Base-by-base conservation (phyloP, 2,888 invertebrate species). In the Philhelius pedissequus region DNA sequence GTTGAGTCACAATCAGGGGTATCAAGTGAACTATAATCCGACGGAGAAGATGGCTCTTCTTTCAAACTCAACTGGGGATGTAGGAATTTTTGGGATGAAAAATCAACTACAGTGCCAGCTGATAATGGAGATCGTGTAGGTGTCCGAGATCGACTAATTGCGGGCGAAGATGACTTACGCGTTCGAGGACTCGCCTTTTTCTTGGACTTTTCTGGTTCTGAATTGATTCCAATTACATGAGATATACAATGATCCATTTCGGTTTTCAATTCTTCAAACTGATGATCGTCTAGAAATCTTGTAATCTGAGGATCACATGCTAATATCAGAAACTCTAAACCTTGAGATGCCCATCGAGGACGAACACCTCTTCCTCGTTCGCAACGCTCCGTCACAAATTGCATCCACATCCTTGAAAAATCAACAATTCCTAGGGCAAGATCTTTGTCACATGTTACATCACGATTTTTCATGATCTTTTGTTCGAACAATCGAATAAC, bases 321-420 rank as follows among this genome's bases (percentile, higher is more conserved):
- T 48, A 95, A 93, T 91, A 96, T 95, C 1, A 98, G 92, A 90
- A 97, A 98, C 89, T 98, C 97, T 68, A 98, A 90, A 0, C 98
- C 97, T 89, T 97, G 97, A 89, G 94, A 94, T 3, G 97, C 97
- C 97, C 97, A 98, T 89, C 97, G 92, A 0, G 97, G 97, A 22
- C 96, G 91, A 87, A 96, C 92, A 0, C 97, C 97, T 5, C 96
- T 93, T 0, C 96, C 96, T 0, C 95, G 92, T 89, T 98, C 97
- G 90, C 97, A 98, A 15, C 96, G 93, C 88, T 95, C 94, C 86
- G 94, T 94, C 1, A 97, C 97, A 90, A 98, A 98, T 75, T 93
- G 93, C 96, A 98, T 97, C 98, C 98, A 98, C 89, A 96, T 94
- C 87, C 94, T 93, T 9, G 96, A 95, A 90, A 96, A 96, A 40